These are phyloP conservation scores for Macroglossus sobrinus DNA, from an alignment of 2,113 vertebrate species.

Conservation along the genomic window DNA sequence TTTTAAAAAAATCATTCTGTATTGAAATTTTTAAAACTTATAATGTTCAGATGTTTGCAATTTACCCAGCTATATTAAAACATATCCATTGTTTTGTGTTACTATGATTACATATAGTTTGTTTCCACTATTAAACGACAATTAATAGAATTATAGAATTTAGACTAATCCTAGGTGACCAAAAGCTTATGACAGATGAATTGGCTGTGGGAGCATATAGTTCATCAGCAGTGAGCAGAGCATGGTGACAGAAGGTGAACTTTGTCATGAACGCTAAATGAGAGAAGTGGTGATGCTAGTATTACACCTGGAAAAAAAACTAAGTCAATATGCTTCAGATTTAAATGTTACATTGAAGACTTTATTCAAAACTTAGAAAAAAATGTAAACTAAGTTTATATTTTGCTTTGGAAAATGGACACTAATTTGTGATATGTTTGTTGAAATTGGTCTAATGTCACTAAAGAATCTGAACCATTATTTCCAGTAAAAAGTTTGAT, in stretches of 20 bases:
- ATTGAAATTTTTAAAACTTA: neutral
- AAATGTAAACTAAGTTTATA: neutral
- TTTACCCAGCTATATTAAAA: neutral
- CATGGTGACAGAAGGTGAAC: neutral
- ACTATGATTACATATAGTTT: neutral
- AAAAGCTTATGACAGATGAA: neutral
- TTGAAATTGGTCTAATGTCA: neutral
- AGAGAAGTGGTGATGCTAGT: rapidly evolving
- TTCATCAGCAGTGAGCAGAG: neutral
- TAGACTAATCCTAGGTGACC: neutral
- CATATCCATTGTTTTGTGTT: neutral
- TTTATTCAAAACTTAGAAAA: neutral
- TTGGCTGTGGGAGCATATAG: rapidly evolving
- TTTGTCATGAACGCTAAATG: rapidly evolving
- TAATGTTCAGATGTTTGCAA: neutral
- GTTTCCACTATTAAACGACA: neutral
- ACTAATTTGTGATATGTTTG: neutral
- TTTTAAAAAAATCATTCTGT: neutral
- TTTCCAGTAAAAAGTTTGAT: neutral
- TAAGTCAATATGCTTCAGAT: neutral
- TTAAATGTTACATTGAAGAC: neutral
- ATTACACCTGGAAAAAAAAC: neutral
- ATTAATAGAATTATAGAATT: neutral
- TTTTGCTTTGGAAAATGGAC: neutral
- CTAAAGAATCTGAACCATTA: neutral